Evolutionary conservation across 23 tunicate genomes (phyloP), one percentile per base, ranked within the genome.

Genomic region (Aplidium turbinatum): DNA sequence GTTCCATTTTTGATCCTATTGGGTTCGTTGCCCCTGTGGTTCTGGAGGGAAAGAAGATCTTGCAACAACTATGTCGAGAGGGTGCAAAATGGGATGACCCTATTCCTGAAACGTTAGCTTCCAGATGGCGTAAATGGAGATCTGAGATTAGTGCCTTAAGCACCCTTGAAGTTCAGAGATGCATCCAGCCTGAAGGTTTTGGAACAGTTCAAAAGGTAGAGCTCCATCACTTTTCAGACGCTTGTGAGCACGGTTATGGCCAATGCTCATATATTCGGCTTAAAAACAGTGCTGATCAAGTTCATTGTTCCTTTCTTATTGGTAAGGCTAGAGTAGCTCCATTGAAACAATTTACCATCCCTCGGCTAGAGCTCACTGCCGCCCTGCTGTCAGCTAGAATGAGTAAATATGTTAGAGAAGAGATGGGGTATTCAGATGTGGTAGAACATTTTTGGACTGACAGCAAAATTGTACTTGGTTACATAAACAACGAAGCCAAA

Each of bases 291-390:
- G 30, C 5, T 40, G 57, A 31, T 3, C 0, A 62, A 11, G 57
- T 77, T 45, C 53, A 40, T 19, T 77, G 82, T 31, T 38, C 74
- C 33, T 30, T 77, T 38, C 6, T 77, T 6, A 63, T 33, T 4
- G 82, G 82, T 4, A 77, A 62, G 23, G 68, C 82, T 33, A 62
- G 82, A 38, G 57, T 77, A 3, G 34, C 72, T 0, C 82, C 82
- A 3, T 28, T 77, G 24, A 62, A 63, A 28, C 70, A 34, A 19
- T 16, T 60, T 13, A 38, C 74, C 25, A 45, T 77, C n/a, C 82
- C 73, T 4, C 38, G 74, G 1, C 38, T 77, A 22, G 68, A 60
- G n/a, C 35, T 60, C 7, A 60, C 68, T 6, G 68, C 68, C 7
- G 68, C 68, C 31, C 31, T 60, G 35, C 36, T 60, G n/a, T 26